Percentiles rank a stretch among this genome's conserved stretches.
phyloP scores from a whole-genome alignment of 2,113 vertebrate genomes.

The Tangachromis dhanisi region DNA sequence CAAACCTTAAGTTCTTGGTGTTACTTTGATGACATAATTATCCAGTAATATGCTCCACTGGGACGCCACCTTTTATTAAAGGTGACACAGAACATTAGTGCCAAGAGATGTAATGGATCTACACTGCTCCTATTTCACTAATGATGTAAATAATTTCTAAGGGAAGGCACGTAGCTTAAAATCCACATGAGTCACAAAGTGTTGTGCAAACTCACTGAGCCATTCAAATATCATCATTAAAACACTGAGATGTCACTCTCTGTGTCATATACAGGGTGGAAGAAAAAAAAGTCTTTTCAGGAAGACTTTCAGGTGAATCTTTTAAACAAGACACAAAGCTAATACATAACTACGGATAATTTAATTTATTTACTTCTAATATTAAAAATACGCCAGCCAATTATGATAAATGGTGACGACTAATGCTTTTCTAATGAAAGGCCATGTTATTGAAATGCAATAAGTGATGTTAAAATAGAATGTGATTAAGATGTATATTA shows the following conservation, averaged over 20 bases:
- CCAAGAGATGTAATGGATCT: neutral
- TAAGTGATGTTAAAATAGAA: neutral
- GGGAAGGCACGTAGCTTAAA: neutral
- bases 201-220: neutral
- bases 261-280: neutral
- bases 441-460: neutral
- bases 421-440: neutral
- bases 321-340: neutral
- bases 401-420: neutral
- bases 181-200: neutral
- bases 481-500: neutral
- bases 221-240: neutral
- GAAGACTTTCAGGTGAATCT: neutral
- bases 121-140: neutral
- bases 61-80: neutral
- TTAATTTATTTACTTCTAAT: neutral
- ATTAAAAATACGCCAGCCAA: neutral
- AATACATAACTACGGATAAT: neutral
- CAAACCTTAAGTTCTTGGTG: neutral
- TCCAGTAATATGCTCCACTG: neutral
- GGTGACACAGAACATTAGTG: neutral
- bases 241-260: neutral
- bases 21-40: neutral
- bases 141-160: conserved; percentile 1
- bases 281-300: neutral